phyloP scores from a whole-genome alignment of 2,113 vertebrate species.

The Nycticorax nycticorax region DNA sequence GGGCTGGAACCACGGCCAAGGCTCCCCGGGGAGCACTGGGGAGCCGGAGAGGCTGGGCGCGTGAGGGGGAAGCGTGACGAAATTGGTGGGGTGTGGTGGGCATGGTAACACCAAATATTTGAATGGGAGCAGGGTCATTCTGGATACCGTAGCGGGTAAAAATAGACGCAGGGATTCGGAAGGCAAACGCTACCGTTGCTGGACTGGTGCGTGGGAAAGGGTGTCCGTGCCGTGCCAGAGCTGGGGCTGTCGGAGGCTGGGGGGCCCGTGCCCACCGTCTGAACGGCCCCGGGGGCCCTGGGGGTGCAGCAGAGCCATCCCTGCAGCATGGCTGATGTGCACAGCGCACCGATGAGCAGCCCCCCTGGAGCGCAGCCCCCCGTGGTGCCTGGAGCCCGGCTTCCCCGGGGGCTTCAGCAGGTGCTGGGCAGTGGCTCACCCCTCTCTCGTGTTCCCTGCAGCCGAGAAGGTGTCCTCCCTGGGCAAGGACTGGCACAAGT shows the following conservation, averaged over 20 bases:
- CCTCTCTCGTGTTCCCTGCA: background rate
- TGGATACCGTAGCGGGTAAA: background rate
- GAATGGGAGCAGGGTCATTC: slow-evolving; percentile 14
- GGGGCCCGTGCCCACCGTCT: fast-evolving
- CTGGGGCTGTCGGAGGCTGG: background rate
- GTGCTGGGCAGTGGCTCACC: background rate
- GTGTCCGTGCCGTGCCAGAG: background rate
- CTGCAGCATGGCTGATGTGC: fast-evolving
- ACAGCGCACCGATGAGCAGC: background rate
- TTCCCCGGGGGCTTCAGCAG: background rate
- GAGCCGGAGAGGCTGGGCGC: background rate
- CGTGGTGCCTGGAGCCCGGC: fast-evolving
- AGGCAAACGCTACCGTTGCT: background rate
- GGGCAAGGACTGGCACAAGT: slow-evolving; percentile 96
- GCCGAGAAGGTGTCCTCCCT: slow-evolving; percentile 84
- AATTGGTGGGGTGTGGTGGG: background rate
- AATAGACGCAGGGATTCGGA: background rate
- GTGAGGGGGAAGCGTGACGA: background rate
- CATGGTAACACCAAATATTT: slow-evolving; percentile 62
- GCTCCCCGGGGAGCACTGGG: background rate
- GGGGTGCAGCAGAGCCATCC: fast-evolving
- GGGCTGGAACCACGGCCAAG: background rate
- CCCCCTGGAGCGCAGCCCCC: fast-evolving
- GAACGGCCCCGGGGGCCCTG: background rate
- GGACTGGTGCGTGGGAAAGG: background rate